These are phyloP conservation scores for Choreutis nemorana DNA, from an alignment of 2,888 invertebrate species.

Conservation along the genomic window DNA sequence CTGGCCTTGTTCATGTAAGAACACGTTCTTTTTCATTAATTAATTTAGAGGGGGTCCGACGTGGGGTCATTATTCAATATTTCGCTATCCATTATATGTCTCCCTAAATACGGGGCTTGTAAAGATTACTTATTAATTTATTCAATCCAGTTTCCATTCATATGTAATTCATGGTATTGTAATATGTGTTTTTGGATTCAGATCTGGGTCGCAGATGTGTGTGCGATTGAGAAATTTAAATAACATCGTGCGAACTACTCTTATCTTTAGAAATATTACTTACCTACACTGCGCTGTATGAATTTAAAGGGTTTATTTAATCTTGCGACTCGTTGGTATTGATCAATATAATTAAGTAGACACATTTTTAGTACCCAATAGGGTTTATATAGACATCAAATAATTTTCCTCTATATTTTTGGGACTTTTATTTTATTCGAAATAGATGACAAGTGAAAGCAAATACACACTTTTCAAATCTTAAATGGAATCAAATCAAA, in stretches of 20 bases:
- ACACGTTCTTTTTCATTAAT: conserved; percentile 41
- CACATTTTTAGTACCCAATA: too few species aligned
- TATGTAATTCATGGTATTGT: conserved; percentile 57
- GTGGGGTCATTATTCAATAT: conserved; percentile 37
- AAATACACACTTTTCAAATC: too few species aligned
- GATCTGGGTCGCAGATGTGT: conserved; percentile 56
- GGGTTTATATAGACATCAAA: too few species aligned
- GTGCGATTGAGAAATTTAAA: conserved; percentile 54
- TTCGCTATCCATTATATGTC: conserved; percentile 50
- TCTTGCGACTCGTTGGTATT: too few species aligned
- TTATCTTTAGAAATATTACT: too few species aligned
- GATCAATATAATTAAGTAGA: too few species aligned
- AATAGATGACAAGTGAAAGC: too few species aligned
- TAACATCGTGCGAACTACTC: conserved; percentile 36
- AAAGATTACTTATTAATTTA: conserved; percentile 60
- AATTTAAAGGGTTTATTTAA: too few species aligned
- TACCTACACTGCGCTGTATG: too few species aligned
- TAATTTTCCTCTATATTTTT: too few species aligned
- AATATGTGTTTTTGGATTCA: conserved; percentile 43
- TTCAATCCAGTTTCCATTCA: conserved; percentile 63
- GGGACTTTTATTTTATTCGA: too few species aligned
- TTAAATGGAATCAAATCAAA: too few species aligned
- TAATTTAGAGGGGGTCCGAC: conserved; percentile 40
- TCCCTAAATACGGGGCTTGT: conserved; percentile 55
- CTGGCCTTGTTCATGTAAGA: conserved; percentile 24